Evolutionary conservation across 2,113 vertebrate genomes (phyloP).

Genomic region (Rhinopithecus roxellana): DNA sequence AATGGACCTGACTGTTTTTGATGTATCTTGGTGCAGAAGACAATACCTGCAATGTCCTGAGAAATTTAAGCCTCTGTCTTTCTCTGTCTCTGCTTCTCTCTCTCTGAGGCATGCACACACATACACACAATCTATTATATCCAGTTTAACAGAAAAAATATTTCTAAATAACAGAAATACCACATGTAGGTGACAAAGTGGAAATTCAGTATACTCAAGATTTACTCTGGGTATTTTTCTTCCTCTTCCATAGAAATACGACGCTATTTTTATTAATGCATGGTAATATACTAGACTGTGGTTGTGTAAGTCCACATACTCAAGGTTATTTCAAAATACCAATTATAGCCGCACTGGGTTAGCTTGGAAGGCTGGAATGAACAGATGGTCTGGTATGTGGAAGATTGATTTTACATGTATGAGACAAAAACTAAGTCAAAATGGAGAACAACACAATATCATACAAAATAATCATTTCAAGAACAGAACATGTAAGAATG

Average conservation of each 20-base stretch:
- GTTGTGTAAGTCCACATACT: background rate
- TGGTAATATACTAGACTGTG: background rate
- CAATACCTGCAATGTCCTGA: background rate
- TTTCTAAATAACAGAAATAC: background rate
- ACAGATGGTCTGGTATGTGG: background rate
- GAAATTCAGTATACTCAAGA: background rate
- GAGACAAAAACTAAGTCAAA: slow-evolving; percentile 27
- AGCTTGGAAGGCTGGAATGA: background rate
- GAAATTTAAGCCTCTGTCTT: background rate
- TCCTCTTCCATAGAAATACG: background rate
- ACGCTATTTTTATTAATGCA: background rate
- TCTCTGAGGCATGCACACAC: background rate
- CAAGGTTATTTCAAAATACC: background rate
- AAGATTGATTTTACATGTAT: slow-evolving; percentile 43
- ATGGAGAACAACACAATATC: background rate
- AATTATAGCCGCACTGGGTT: background rate
- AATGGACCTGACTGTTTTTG: slow-evolving; percentile 20
- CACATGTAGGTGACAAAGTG: background rate
- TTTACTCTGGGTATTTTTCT: background rate
- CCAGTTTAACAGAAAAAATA: background rate
- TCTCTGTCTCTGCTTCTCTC: background rate
- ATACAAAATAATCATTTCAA: background rate
- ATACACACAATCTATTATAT: background rate
- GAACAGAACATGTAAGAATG: background rate
- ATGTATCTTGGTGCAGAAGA: background rate